Base-by-base conservation (phyloP, 2,888 invertebrate genomes). In the Orchesella flavescens region DNA sequence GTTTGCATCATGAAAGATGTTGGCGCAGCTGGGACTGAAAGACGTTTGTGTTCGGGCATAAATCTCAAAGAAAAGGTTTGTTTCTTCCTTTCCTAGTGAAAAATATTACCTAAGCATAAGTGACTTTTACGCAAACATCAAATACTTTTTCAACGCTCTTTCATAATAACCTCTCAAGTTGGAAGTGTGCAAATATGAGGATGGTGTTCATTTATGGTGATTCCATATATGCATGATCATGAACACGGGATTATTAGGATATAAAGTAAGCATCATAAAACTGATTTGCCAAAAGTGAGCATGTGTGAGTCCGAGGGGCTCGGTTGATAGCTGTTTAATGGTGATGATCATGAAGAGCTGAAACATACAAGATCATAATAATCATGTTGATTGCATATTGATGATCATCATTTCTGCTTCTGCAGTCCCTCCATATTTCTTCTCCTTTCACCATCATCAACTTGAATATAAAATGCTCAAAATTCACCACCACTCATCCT, bases 341-440 rank as follows among this genome's bases (percentile, higher is more conserved):
- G 80, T 68, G 80, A 80, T 66, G 68, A 80, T 80, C 66, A 80
- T 80, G 74, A 80, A 80, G 74, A 80, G 74, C 46, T 74, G 74
- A 80, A 80, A 80, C 68, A 74, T 59, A 68, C 74, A 80, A 68
- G 80, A 80, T 80, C 80, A 80, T 80, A 80, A 80, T 80, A 73
- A 73, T 80, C 80, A 80, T 57, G 59, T 74, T 74, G 80, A 80
- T 74, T 80, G 80, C 53, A 74, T 80, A 80, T 80, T 80, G 74
- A 80, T 80, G 80, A 80, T 73, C 72, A 79, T 61, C 34, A 61
- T 71, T 71, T 71, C 46, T 78, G 78, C 78, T 63, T 43, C 78
- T 78, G 78, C 69, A 23, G n/a, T 24, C 34, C 72, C 15, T 24
- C 23, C 55, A 43, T 17, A 17, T 34, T 23, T 55, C 34, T 9